Evolutionary conservation across 2,888 invertebrate genomes (phyloP).

Genomic region (Megaustenia siamemsis): DNA sequence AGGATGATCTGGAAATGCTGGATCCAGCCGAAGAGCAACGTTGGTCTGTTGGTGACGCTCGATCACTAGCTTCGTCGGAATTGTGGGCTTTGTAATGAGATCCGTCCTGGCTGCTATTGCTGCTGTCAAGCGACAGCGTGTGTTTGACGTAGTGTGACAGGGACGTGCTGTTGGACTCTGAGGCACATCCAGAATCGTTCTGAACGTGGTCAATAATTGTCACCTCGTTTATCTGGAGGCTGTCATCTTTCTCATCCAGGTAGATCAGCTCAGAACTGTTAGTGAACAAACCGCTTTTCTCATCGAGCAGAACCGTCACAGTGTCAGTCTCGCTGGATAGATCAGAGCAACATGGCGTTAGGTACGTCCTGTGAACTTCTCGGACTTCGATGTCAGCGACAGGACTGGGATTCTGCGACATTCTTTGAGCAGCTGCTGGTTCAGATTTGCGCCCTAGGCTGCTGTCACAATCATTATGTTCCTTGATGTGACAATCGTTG

Average conservation of each 20-base stretch:
- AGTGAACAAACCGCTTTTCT: slow-evolving; percentile 20
- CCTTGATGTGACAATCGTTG: background rate
- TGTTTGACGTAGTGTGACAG: slow-evolving; percentile 19
- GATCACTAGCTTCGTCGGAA: background rate
- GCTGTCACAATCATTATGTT: background rate
- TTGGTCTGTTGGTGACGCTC: background rate
- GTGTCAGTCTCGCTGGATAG: background rate
- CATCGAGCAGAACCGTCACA: background rate
- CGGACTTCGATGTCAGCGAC: background rate
- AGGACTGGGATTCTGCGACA: background rate
- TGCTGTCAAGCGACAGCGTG: background rate
- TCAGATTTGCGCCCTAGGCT: background rate
- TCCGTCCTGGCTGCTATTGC: background rate
- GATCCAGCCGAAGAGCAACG: slow-evolving; percentile 9
- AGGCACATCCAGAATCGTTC: background rate
- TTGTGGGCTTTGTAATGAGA: background rate
- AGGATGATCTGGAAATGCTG: background rate
- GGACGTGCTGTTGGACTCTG: slow-evolving; percentile 28
- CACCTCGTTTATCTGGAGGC: background rate
- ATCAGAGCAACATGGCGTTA: background rate
- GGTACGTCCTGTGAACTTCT: background rate
- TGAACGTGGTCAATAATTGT: background rate
- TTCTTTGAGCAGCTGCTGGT: background rate
- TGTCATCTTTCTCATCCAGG: background rate
- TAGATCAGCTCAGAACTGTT: too few species aligned